Base-by-base conservation (phyloP, 1,140 invertebrate genomes). In the Belonocnema kinseyi region DNA sequence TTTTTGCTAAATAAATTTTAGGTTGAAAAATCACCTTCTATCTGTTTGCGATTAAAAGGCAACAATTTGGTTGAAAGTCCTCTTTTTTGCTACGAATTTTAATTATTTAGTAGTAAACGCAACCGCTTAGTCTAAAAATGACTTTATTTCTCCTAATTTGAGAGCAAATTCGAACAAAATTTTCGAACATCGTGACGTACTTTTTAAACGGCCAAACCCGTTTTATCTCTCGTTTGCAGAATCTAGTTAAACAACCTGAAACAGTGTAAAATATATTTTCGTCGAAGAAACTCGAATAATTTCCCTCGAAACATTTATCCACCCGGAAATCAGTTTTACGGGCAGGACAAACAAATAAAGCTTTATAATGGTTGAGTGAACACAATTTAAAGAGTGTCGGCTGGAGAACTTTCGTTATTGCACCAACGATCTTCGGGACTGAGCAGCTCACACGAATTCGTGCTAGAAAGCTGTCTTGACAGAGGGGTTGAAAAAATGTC, bases 301-400 rank as follows among this genome's bases (percentile, higher is more conserved):
- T 66, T 14, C 58, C 26, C 21, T 26, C 19, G 58, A 66, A 66
- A 40, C 58, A 66, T 66, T 66, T 66, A 66, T 12, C 26, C 13
- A 66, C 19, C 16, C 58, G 58, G 26, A 66, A 66, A 66, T 66
- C 26, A 33, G 58, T 66, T 66, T 66, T 66, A 14, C 58, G 14
- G 21, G 16, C 58, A 26, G 58, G 58, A 66, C 33, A 66, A 66
- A 66, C 58, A 66, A 66, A 66, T 66, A 66, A 66, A 66, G 58
- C 21, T 66, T 26, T 33, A 14, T 2, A 61, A 61, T 26, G 58
- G 58, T 61, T 14, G 58, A 61, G 19, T 21, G 19, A 21, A 61
- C 58, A 14, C 58, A 33, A 61, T 61, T 61, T 61, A 61, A 61
- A 61, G 58, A 26, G 58, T 14, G 12, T 26, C 26, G 33, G 58